Conservation (phyloP, 2,888 invertebrate species). For the Drosophila silvestris region DNA sequence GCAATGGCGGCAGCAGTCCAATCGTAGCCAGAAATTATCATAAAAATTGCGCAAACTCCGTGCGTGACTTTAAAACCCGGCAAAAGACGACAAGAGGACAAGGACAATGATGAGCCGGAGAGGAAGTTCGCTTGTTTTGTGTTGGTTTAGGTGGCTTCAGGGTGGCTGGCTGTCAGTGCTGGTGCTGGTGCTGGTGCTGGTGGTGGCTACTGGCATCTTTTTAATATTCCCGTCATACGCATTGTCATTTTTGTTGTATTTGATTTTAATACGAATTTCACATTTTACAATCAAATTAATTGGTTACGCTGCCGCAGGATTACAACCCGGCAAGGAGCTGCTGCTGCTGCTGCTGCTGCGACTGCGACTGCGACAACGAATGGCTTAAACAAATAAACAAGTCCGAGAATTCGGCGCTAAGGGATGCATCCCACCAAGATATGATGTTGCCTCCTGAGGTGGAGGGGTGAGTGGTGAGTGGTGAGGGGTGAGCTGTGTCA, state of each 20-base stretch:
- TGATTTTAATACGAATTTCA: conserved; percentile 85
- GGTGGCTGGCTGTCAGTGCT: conserved; percentile 11
- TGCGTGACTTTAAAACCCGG: conserved; percentile 72
- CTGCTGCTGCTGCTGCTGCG: conserved; percentile 1
- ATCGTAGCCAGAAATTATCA: conserved; percentile 74
- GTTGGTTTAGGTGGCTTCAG: conserved; percentile 10
- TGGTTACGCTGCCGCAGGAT: conserved; percentile 84
- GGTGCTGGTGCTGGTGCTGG: conserved; percentile 10
- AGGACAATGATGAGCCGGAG: conserved; percentile 9
- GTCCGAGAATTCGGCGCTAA: conserved; percentile 36
- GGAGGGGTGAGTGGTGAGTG: background rate
- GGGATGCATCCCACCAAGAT: conserved; percentile 66
- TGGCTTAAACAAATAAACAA: conserved; percentile 71
- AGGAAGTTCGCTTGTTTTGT: background rate
- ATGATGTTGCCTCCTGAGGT: background rate
- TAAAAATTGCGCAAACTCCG: conserved; percentile 81
- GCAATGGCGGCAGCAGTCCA: conserved; percentile 73
- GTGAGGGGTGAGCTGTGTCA: conserved; percentile 14
- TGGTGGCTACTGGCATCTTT: conserved; percentile 57
- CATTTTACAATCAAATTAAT: conserved; percentile 85
- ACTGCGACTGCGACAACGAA: conserved; percentile 32
- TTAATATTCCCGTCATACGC: conserved; percentile 83
- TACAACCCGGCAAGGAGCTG: conserved; percentile 66
- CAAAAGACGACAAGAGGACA: conserved; percentile 24
- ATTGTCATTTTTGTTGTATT: conserved; percentile 81